Conservation (phyloP, 2,888 invertebrate genomes). For the Papilio elwesi region DNA sequence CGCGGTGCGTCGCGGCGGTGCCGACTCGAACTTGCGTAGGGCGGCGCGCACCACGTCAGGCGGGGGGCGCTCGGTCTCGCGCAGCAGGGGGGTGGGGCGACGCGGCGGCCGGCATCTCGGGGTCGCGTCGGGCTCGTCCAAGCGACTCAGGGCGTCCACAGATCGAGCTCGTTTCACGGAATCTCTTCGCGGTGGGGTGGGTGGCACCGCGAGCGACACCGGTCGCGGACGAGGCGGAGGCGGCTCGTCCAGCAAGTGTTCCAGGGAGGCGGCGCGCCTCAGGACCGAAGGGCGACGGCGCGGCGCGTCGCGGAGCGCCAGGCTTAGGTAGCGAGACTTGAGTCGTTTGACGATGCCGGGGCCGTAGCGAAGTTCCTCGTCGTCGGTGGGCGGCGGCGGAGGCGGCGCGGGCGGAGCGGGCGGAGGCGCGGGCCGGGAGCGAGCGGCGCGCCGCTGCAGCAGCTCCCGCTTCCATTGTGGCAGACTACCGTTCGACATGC, state of each 20-base stretch:
- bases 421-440: slow-evolving; percentile 55
- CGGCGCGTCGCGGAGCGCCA: slow-evolving; percentile 91
- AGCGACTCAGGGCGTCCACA: slow-evolving; percentile 91
- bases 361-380: slow-evolving; percentile 93
- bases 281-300: slow-evolving; percentile 88
- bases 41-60: slow-evolving; percentile 95
- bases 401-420: slow-evolving; percentile 59
- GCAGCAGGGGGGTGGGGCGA: slow-evolving; percentile 86
- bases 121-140: slow-evolving; percentile 63
- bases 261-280: slow-evolving; percentile 92
- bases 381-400: slow-evolving; percentile 62
- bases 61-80: slow-evolving; percentile 92
- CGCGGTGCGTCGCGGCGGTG: slow-evolving; percentile 82
- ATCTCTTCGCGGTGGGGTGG: slow-evolving; percentile 75
- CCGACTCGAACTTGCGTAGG: slow-evolving; percentile 91
- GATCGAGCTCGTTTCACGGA: slow-evolving; percentile 93
- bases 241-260: slow-evolving; percentile 90
- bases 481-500: slow-evolving; percentile 79
- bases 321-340: slow-evolving; percentile 93
- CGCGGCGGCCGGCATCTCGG: slow-evolving; percentile 70
- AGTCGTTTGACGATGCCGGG: slow-evolving; percentile 96
- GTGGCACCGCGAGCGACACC: slow-evolving; percentile 61
- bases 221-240: slow-evolving; percentile 66
- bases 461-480: slow-evolving; percentile 94
- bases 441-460: slow-evolving; percentile 88